Percentiles rank a stretch among this genome's conserved stretches.
These are phyloP conservation scores for Pygmarrhopalites habei DNA, from an alignment of 1,140 invertebrate genomes.

Conservation along the genomic window DNA sequence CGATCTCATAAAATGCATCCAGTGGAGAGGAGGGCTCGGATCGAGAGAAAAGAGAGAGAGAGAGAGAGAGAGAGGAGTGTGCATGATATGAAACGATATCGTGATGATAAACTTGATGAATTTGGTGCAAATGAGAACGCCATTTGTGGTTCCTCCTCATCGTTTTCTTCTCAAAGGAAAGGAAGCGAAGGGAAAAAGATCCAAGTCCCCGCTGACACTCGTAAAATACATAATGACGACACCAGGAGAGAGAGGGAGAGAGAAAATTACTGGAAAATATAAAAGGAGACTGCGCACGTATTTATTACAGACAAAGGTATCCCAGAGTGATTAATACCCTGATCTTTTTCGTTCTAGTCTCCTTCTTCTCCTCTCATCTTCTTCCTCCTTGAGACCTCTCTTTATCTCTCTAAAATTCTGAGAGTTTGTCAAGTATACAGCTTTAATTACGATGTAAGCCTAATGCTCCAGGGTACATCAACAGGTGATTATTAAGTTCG, in stretches of 20 bases:
- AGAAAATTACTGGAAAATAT: conserved; percentile 22
- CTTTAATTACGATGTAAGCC: conserved; percentile 30
- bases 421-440: too few relatives aligned
- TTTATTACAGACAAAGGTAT: conserved; percentile 18
- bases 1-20: too few relatives aligned
- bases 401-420: background rate
- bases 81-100: conserved; percentile 23
- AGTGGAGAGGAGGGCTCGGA: background rate
- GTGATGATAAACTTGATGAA: conserved; percentile 26
- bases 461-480: conserved; percentile 22
- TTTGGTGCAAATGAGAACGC: conserved; percentile 26
- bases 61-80: conserved; percentile 11
- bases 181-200: too few relatives aligned
- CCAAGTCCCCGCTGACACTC: too few relatives aligned
- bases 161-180: background rate
- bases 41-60: background rate
- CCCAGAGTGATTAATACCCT: conserved; percentile 22
- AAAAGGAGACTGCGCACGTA: background rate
- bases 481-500: conserved; percentile 32
- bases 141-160: conserved; percentile 17
- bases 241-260: too few relatives aligned
- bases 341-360: background rate
- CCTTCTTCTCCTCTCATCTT: conserved; percentile 4
- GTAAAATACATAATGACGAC: too few relatives aligned
- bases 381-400: background rate